Conservation (phyloP, 2,797 vertebrate genomes). For the Typhlichthys eigenmanni region DNA sequence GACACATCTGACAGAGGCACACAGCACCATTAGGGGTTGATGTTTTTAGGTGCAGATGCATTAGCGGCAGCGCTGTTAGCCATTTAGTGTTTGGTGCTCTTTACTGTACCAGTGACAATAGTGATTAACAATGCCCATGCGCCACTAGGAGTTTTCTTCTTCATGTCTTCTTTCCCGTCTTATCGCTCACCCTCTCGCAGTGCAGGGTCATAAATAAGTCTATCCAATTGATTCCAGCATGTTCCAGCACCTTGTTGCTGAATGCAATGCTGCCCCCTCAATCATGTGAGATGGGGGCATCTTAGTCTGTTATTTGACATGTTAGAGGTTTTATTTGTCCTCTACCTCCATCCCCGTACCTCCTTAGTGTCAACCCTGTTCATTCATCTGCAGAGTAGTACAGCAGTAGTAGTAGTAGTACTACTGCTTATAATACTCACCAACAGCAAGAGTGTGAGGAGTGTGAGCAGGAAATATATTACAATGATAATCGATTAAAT, state of each 20-base stretch:
- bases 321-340: slow-evolving; percentile 3
- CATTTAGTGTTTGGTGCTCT: too few species aligned
- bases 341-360: slow-evolving; percentile 1
- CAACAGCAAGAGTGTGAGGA: too few species aligned
- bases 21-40: not conserved
- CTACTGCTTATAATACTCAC: too few species aligned
- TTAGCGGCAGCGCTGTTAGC: too few species aligned
- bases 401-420: too few species aligned
- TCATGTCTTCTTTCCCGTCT: not conserved
- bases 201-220: slow-evolving; percentile 16
- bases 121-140: too few species aligned
- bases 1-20: not conserved
- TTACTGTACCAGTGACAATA: too few species aligned
- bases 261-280: not conserved
- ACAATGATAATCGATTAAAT: too few species aligned
- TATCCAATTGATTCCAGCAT: slow-evolving; percentile 4
- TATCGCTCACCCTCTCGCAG: not conserved
- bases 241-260: slow-evolving; percentile 16
- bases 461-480: too few species aligned
- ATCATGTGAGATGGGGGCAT: slow-evolving; percentile 1
- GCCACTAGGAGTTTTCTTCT: too few species aligned
- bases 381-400: too few species aligned
- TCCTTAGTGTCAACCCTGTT: not conserved
- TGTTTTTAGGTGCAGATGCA: not conserved
- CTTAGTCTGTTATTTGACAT: not conserved